Conservation (phyloP, 2,888 invertebrate species). For the Sinhomidia bicolor region DNA sequence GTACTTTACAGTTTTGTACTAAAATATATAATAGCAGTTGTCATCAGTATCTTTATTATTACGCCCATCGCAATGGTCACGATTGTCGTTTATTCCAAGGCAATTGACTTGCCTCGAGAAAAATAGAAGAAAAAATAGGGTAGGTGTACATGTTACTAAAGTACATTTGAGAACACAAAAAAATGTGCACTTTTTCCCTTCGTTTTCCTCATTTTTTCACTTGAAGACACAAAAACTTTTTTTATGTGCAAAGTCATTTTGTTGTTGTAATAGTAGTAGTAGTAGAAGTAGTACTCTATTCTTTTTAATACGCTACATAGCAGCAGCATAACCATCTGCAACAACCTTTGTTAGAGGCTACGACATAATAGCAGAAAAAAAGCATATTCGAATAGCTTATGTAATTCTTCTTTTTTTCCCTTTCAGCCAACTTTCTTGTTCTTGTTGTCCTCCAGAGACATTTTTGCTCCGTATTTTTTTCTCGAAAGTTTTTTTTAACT, state of each 20-base stretch:
- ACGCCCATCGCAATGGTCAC: background rate
- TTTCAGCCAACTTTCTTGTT: background rate
- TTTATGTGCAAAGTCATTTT: conserved; percentile 22
- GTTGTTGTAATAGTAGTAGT: too few species aligned
- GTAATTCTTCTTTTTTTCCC: background rate
- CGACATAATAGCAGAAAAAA: too few species aligned
- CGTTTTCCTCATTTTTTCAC: conserved; percentile 26
- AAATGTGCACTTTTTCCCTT: too few species aligned
- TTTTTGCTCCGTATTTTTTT: conserved; percentile 32
- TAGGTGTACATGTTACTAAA: too few species aligned
- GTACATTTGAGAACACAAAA: too few species aligned
- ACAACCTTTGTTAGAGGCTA: background rate
- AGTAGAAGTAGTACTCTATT: conserved; percentile 25
- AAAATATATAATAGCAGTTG: background rate
- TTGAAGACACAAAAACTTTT: conserved; percentile 23
- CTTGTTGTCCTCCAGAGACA: conserved; percentile 26
- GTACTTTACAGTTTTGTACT: background rate
- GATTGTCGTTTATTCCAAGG: background rate
- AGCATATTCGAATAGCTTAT: background rate
- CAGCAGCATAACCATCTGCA: too few species aligned
- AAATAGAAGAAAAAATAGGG: background rate
- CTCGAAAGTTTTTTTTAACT: background rate
- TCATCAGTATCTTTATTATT: background rate
- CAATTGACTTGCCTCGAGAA: conserved; percentile 1
- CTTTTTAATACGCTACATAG: background rate